phyloP scores from a whole-genome alignment of 2,888 invertebrate genomes.

The Acanthosepion pharaonis region DNA sequence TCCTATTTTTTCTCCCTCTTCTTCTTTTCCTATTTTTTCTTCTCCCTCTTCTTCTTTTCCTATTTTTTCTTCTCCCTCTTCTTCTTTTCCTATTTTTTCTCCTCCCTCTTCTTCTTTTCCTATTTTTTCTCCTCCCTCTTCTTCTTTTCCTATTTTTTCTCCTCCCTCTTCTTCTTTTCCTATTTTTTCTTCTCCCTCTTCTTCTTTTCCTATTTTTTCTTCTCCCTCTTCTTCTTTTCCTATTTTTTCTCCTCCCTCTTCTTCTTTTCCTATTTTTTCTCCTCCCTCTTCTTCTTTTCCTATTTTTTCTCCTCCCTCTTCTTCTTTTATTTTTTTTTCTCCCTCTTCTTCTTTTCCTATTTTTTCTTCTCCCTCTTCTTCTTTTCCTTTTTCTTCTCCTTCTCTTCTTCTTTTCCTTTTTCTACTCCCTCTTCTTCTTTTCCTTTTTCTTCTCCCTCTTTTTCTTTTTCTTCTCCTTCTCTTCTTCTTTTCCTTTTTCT shows the following conservation, averaged over 20 bases:
- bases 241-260: background rate
- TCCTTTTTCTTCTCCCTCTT: background rate
- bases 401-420: too few species aligned
- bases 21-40: too few species aligned
- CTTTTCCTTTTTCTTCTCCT: background rate
- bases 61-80: too few species aligned
- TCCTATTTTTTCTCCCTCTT: background rate
- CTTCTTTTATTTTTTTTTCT: background rate
- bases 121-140: too few species aligned
- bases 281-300: too few species aligned
- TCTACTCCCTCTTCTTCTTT: background rate
- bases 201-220: rapidly evolving
- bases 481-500: background rate
- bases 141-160: background rate
- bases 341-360: too few species aligned
- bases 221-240: background rate
- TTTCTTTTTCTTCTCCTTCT: background rate
- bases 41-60: too few species aligned
- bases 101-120: rapidly evolving
- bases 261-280: background rate
- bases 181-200: background rate
- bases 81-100: too few species aligned
- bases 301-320: too few species aligned
- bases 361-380: too few species aligned
- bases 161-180: rapidly evolving